Evolutionary conservation across 2,113 vertebrate species (phyloP), one percentile per base, ranked within the genome.

Genomic region (Cacatua alba): DNA sequence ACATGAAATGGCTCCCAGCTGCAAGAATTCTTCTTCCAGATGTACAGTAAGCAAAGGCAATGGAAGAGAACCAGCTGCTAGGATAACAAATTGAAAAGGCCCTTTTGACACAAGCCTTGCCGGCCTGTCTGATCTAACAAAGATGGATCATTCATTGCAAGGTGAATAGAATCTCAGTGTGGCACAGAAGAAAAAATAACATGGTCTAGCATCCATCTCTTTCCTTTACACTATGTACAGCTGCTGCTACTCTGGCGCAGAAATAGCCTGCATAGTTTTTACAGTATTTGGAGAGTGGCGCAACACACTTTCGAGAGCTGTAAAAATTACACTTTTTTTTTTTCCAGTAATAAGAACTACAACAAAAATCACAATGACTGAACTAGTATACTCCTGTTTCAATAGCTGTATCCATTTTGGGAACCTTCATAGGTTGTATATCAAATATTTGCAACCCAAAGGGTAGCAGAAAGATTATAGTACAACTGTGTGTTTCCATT

Each of bases 1-100:
- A 97, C 93, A 86, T 90, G 93, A 98, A 98, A 98, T 98, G 97
- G 94, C 96, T 97, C 95, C 98, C 98, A 98, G 98, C 98, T 98
- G 97, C 95, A 97, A 91, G 92, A 96, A 97, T 90, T 55, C 92
- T 93, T 97, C 97, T 93, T 97, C 95, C 96, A 98, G 97, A 97
- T 97, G 95, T 85, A 97, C 92, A 96, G 96, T 96, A 97, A 94
- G 97, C 95, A 96, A 97, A 94, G 78, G 91, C 92, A 91, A 88
- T 83, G 88, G 97, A 98, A 96, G 97, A 96, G 95, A 98, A 94
- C 96, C 97, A 98, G 97, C 97, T 98, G 97, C 92, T 96, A 81
- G 95, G 96, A 96, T 93, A 97, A 97, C 94, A 97, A 94, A 97
- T 82, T 92, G 83, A 95, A 95, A 97, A 97, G 95, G 94, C 83